phyloP scores from a whole-genome alignment of 2,113 vertebrate genomes.

The Salvelinus fontinalis region DNA sequence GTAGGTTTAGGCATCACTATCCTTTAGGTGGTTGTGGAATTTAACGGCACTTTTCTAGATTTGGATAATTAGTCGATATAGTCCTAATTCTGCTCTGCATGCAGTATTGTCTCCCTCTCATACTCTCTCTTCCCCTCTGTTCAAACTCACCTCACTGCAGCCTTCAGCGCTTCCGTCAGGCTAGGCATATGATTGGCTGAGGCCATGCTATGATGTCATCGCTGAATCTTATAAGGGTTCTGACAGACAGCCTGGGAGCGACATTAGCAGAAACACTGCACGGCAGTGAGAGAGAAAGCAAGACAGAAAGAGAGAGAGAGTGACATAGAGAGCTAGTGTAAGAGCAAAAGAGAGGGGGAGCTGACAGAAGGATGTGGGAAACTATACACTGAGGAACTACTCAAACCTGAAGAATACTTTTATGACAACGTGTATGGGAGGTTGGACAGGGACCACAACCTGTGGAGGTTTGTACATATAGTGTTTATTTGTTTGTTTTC shows the following conservation, averaged over 20 bases:
- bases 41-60: too few species aligned
- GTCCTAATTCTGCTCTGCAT: too few species aligned
- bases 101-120: too few species aligned
- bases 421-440: conserved; percentile 55
- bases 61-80: too few species aligned
- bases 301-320: conserved; percentile 28
- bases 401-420: conserved; percentile 34
- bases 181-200: conserved; percentile 70
- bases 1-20: too few species aligned
- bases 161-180: conserved; percentile 51
- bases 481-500: conserved; percentile 10
- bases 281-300: conserved; percentile 42
- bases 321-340: conserved; percentile 18
- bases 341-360: conserved; percentile 12
- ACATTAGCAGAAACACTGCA: conserved; percentile 67
- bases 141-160: conserved; percentile 59
- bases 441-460: conserved; percentile 44
- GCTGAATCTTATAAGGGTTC: conserved; percentile 73
- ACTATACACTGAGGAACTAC: conserved; percentile 40
- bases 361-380: conserved; percentile 39
- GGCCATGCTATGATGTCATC: conserved; percentile 72
- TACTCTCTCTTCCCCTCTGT: conserved; percentile 39
- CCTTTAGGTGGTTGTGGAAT: too few species aligned
- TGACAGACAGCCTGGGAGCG: conserved; percentile 74
- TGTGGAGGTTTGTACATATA: conserved; percentile 69